A percentile compares a stretch with the other conserved stretches of the same genome.
Evolutionary conservation across 2,113 vertebrate genomes (phyloP).

Genomic region (Hipposideros armiger): DNA sequence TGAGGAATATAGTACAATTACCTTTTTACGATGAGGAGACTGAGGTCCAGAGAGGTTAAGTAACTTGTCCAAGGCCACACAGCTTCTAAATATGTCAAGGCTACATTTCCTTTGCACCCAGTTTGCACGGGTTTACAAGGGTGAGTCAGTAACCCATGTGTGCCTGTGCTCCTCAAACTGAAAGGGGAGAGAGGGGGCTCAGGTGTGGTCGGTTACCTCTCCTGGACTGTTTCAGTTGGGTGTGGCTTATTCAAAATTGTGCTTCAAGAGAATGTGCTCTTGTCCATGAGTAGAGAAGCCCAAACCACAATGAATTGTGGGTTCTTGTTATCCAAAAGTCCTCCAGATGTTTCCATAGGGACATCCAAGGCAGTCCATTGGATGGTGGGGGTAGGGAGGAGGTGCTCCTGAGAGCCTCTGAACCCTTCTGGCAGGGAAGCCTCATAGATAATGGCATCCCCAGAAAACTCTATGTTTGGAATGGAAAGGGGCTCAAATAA

Average conservation of each 20-base stretch:
- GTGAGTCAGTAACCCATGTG: not conserved
- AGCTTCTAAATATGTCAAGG: not conserved
- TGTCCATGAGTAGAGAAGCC: not conserved
- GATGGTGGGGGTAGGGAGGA: rapidly evolving
- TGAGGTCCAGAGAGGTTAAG: not conserved
- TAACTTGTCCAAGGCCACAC: not conserved
- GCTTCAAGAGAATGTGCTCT: not conserved
- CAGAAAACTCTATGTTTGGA: not conserved
- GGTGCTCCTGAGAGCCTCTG: not conserved
- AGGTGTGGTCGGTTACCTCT: not conserved
- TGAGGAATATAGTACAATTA: not conserved
- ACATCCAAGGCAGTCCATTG: too few species aligned
- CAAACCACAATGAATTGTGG: not conserved
- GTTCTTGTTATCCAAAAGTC: not conserved
- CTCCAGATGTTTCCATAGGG: not conserved
- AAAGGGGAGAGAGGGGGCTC: not conserved
- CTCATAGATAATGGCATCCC: not conserved
- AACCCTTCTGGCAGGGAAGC: not conserved
- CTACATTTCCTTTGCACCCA: not conserved
- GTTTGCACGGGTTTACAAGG: not conserved
- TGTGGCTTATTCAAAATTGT: conserved; percentile 40
- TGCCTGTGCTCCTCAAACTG: not conserved
- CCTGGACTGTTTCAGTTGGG: conserved; percentile 32
- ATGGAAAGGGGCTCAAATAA: not conserved
- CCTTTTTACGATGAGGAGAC: not conserved